Base-by-base conservation (phyloP, 1,140 invertebrate species). In the Eumeta japonica region DNA sequence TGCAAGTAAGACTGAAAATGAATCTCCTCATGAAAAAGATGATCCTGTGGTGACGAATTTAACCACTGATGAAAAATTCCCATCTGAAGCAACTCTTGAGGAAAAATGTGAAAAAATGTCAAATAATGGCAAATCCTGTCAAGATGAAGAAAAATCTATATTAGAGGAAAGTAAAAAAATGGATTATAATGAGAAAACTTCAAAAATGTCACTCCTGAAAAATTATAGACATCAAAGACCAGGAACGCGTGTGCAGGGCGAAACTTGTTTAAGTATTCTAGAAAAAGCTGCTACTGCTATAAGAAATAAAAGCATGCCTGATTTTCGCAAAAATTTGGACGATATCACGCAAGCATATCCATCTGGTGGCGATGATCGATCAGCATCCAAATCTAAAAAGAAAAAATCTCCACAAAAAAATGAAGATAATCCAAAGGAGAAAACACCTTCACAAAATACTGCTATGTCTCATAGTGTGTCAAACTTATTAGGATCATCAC, bases 321-420 rank as follows among this genome's bases (percentile, higher is more conserved):
- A 75, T 43, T 76, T 77, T 39, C 54, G 71, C 12, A 70, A 56
- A 35, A 75, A 72, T 30, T 60, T 77, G 16, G 74, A 75, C 30
- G 71, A 77, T 39, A 77, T 77, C 15, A 77, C 75, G 0, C 66
- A 73, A 40, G 73, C 73, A 1, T 75, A 76, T 14, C 73, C 75
- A 0, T 68, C 70, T 0, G 58, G 50, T 2, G 44, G 48, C 1
- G 75, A 76, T 18, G 72, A 77, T 10, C 71, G 58, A 39, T 45
- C 53, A 0, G 49, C 48, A 10, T 35, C 43, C 1, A 66, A 67
- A 41, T 62, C 67, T 1, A 71, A 59, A 35, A 77, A 75, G 52
- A 75, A 75, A 39, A 71, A 68, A 35, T 66, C 61, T 7, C 62
- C 66, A 1, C 55, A 47, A 7, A 63, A 55, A 55, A 48, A 36